phyloP scores from a whole-genome alignment of 2,797 vertebrate species.

The Peromyscus eremicus region DNA sequence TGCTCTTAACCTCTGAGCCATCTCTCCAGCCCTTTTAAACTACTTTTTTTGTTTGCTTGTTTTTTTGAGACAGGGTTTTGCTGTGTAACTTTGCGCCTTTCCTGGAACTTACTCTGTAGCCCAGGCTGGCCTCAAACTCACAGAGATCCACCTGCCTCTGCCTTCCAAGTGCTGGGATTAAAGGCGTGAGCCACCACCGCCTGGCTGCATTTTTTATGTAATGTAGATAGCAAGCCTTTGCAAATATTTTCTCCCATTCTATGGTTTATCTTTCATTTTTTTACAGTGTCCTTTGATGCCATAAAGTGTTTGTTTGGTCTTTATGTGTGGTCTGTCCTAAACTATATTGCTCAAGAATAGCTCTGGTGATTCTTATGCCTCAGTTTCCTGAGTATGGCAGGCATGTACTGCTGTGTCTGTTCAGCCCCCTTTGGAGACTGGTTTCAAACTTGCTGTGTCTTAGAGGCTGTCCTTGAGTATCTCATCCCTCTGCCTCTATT shows the following conservation, averaged over 20 bases:
- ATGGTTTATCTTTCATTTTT: neutral
- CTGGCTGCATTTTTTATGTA: slow-evolving; percentile 3
- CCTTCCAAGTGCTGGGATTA: no score
- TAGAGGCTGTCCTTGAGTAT: neutral
- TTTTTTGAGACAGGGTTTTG: no score
- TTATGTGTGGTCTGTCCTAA: neutral
- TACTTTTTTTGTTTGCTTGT: no score
- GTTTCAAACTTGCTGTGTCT: neutral
- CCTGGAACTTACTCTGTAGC: no score
- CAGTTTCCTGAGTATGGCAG: neutral
- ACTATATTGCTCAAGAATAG: neutral
- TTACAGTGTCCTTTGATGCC: neutral
- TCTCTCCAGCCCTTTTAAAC: no score
- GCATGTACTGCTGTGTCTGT: neutral
- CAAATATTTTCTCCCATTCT: neutral
- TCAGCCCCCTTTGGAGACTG: neutral
- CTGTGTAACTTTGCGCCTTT: no score
- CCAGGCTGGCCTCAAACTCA: no score
- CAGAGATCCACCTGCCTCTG: no score
- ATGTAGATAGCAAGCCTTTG: neutral
- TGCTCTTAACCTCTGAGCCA: no score
- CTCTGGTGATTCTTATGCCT: neutral
- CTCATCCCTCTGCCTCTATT: neutral
- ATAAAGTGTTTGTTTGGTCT: neutral
- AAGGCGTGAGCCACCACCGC: no score